Evolutionary conservation across 2,797 vertebrate species (phyloP), one percentile per base, ranked within the genome.

Genomic region (Phataginus tetradactyla): DNA sequence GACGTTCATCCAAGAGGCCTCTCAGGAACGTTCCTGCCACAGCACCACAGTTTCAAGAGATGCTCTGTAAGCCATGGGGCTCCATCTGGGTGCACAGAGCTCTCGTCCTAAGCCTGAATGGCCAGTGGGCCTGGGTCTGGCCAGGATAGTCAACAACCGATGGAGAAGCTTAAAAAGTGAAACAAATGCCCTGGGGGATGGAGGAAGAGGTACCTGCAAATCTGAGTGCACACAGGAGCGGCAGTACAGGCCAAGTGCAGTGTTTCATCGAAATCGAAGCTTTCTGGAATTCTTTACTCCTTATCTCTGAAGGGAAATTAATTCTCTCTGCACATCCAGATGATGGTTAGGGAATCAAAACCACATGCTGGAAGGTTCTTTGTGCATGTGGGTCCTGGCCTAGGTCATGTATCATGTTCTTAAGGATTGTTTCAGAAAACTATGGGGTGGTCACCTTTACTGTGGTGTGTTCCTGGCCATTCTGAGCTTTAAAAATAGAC

Each of bases 161-260:
- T 6, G 20, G 34, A 53, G 63, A 49, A 79, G 13, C 10, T 9
- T 32, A 32, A 32, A n/a, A 37, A 69, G 49, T 45, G 5, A 61
- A 23, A 37, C 13, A 29, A 1, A 4, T 32, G 14, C 1, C n/a
- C 72, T n/a, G 15, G 13, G 29, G 51, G 32, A 61, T 29, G 34
- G 34, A 68, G n/a, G 63, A 78, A 34, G 34, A 84, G n/a, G n/a
- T 4, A 4, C 17, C 27, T 9, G 15, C 9, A 27, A 20, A 66
- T 7, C 27, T 20, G 0, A 7, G 23, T 14, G 29, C 39, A 29
- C 27, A 12, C 74, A 15, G 0, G 1, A 32, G 45, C 6, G 1
- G 2, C 5, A 23, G 18, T 55, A 23, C 42, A 69, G 57, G 20
- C n/a, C 1, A 0, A 63, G 5, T 0, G 25, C 5, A 37, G 45